phyloP scores from a whole-genome alignment of 2,113 vertebrate species.

The Porphyrio hochstetteri region DNA sequence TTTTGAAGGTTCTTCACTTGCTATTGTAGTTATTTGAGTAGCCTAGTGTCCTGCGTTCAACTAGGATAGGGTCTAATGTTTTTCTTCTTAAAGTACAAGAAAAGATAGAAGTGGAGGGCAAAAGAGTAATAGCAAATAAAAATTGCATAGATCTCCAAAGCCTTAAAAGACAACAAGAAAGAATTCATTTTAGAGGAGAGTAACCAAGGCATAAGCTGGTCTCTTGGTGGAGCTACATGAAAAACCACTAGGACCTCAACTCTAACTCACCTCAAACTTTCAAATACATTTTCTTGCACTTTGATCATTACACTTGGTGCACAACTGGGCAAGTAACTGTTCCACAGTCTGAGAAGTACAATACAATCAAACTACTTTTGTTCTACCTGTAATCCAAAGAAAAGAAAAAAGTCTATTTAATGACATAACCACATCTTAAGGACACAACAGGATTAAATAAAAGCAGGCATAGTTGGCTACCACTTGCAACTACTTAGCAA shows the following conservation, averaged over 20 bases:
- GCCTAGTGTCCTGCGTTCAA: too few species aligned
- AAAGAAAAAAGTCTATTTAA: not conserved
- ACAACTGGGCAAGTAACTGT: not conserved
- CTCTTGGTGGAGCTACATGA: not conserved
- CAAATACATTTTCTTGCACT: not conserved
- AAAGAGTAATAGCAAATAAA: not conserved
- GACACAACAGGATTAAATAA: not conserved
- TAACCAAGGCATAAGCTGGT: not conserved
- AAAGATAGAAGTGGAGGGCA: not conserved
- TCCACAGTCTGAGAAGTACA: not conserved
- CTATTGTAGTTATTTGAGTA: not conserved
- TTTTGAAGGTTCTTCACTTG: not conserved
- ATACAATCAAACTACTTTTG: not conserved
- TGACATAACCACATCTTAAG: not conserved
- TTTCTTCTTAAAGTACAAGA: not conserved
- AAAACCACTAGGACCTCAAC: not conserved
- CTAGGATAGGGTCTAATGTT: not conserved
- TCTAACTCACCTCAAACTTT: not conserved
- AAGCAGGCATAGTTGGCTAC: not conserved
- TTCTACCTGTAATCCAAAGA: not conserved
- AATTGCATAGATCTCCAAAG: not conserved
- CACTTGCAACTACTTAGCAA: not conserved
- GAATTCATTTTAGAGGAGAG: not conserved
- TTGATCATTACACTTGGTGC: not conserved
- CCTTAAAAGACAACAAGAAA: not conserved